Evolutionary conservation across 1,140 invertebrate genomes (phyloP).

Genomic region (Laupala kohalensis): DNA sequence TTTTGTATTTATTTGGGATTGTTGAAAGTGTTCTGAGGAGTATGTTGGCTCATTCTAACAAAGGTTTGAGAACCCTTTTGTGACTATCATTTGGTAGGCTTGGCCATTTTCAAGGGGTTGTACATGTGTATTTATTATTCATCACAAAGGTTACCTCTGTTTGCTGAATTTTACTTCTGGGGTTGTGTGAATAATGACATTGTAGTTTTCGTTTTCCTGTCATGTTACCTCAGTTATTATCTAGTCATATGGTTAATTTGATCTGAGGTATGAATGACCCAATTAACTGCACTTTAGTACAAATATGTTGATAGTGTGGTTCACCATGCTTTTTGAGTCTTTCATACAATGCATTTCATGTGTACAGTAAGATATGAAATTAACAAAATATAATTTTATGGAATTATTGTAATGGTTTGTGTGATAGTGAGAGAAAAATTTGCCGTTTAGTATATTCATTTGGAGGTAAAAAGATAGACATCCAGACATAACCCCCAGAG

Average conservation of each 20-base stretch:
- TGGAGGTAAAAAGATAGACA: not conserved
- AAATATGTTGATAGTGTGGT: slow-evolving; percentile 5
- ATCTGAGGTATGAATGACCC: slow-evolving; percentile 12
- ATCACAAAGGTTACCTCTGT: not conserved
- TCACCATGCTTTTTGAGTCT: not conserved
- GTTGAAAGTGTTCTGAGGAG: no score
- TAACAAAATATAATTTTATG: not conserved
- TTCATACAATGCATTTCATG: not conserved
- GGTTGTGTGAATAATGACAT: not conserved
- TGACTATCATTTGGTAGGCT: no score
- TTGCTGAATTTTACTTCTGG: not conserved
- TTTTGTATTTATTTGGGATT: no score
- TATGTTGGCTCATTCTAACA: no score
- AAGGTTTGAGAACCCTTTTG: no score
- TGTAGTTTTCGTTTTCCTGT: not conserved
- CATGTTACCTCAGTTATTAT: slow-evolving; percentile 11
- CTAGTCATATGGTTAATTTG: slow-evolving; percentile 14
- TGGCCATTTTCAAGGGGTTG: no score
- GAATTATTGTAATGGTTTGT: not conserved
- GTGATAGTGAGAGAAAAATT: not conserved
- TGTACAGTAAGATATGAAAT: not conserved
- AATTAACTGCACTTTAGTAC: slow-evolving; percentile 16
- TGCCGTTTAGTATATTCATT: not conserved
- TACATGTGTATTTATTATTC: no score
- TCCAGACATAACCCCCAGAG: not conserved